Evolutionary conservation across 2,888 invertebrate genomes (phyloP).

Genomic region (Tetragonisca angustula): DNA sequence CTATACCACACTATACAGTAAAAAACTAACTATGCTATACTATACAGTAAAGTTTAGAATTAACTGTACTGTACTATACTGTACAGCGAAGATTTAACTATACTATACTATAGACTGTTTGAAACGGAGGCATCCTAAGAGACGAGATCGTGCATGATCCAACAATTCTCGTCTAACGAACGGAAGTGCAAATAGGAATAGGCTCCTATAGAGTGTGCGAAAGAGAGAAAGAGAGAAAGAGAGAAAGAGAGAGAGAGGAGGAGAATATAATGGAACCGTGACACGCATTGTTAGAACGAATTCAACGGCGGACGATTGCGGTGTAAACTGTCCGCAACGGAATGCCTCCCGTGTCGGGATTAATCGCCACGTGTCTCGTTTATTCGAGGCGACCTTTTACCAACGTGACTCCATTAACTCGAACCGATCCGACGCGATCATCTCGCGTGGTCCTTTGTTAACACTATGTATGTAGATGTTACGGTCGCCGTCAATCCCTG

Average conservation of each 20-base stretch:
- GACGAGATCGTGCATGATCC: background rate
- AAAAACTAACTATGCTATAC: no score
- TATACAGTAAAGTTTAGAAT: no score
- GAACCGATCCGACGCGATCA: background rate
- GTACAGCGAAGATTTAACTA: no score
- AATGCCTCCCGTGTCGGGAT: constrained; percentile 29
- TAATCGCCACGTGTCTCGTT: constrained; percentile 38
- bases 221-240: no score
- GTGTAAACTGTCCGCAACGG: constrained; percentile 51
- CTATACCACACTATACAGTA: no score
- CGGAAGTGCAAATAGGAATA: constrained; percentile 22
- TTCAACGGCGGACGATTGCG: constrained; percentile 32
- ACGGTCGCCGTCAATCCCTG: no score
- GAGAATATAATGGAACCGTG: constrained; percentile 40
- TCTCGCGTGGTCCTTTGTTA: no score
- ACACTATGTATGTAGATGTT: no score
- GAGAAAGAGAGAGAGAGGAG: background rate
- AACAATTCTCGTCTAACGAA: background rate
- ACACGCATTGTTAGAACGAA: constrained; percentile 46
- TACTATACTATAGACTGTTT: no score
- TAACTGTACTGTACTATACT: no score
- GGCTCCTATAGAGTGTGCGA: background rate
- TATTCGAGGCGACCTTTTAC: constrained; percentile 15
- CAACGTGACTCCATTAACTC: constrained; percentile 17
- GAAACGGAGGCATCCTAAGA: no score